Evolutionary conservation across 2,888 invertebrate genomes (phyloP).

Genomic region (Poecilus cupreus): DNA sequence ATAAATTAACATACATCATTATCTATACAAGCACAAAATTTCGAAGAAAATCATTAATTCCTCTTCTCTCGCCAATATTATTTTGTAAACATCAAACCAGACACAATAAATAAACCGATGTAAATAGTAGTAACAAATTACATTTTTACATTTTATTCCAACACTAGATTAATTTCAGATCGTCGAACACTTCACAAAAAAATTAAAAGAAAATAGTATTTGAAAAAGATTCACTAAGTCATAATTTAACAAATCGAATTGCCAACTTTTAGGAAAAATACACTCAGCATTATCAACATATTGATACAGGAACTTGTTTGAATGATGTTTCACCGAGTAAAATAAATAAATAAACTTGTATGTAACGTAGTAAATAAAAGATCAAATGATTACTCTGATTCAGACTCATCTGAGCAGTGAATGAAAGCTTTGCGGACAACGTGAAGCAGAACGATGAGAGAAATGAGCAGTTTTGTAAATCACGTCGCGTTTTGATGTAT

Average conservation of each 20-base stretch:
- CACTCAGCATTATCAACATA: conserved; percentile 28
- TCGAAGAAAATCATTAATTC: conserved; percentile 35
- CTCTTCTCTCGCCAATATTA: conserved; percentile 12
- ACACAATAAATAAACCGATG: conserved; percentile 7
- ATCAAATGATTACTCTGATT: conserved; percentile 26
- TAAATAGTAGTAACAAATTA: conserved; percentile 8
- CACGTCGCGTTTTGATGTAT: conserved; percentile 20
- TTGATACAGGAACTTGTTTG: conserved; percentile 9
- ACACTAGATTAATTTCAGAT: conserved; percentile 19
- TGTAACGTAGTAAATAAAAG: conserved; percentile 42
- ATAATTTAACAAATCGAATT: conserved; percentile 35
- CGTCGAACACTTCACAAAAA: not conserved
- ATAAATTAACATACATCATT: conserved; percentile 57
- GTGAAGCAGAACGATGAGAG: conserved; percentile 37
- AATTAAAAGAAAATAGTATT: conserved; percentile 43
- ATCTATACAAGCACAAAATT: conserved; percentile 45
- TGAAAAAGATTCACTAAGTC: conserved; percentile 37
- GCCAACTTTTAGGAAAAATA: conserved; percentile 15
- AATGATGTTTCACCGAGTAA: not conserved
- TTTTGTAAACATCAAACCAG: conserved; percentile 40
- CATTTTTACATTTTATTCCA: conserved; percentile 15
- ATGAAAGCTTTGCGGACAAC: conserved; percentile 27
- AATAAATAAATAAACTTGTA: conserved; percentile 43
- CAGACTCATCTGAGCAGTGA: conserved; percentile 26
- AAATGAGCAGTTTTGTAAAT: conserved; percentile 26